Percentiles rank a stretch among this genome's conserved stretches.
phyloP scores from a whole-genome alignment of 2,888 invertebrate genomes.

The Eupithecia dodoneata region DNA sequence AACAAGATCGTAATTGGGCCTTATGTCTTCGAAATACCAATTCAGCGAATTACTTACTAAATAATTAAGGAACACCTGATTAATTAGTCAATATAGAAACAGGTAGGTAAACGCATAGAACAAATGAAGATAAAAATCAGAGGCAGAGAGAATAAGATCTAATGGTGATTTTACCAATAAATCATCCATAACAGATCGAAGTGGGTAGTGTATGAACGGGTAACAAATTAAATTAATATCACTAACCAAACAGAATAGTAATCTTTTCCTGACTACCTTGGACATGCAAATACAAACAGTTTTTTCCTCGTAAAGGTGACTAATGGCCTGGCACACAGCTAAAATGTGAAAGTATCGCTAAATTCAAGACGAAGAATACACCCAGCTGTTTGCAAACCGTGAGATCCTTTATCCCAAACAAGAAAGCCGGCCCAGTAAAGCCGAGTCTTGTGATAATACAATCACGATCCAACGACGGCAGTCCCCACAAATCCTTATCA shows the following conservation, averaged over 20 bases:
- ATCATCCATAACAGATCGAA: neutral
- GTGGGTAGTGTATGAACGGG: neutral
- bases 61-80: neutral
- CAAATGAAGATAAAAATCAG: neutral
- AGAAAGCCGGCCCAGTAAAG: slow-evolving; percentile 38
- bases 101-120: neutral
- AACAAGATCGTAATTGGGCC: neutral
- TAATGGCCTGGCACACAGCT: slow-evolving; percentile 35
- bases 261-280: slow-evolving; percentile 18
- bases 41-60: neutral
- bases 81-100: neutral
- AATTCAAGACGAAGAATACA: slow-evolving; percentile 19
- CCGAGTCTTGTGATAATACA: slow-evolving; percentile 51
- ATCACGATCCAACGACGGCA: slow-evolving; percentile 64
- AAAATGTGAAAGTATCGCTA: slow-evolving; percentile 41
- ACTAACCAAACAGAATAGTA: neutral
- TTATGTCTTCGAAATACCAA: neutral
- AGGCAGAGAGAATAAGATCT: neutral
- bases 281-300: slow-evolving; percentile 24
- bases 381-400: slow-evolving; percentile 20
- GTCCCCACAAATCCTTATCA: slow-evolving; percentile 78
- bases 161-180: neutral
- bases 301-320: slow-evolving; percentile 43
- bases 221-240: neutral
- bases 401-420: slow-evolving; percentile 31